Base-by-base conservation (phyloP, 2,888 invertebrate species). In the Drosophila buzzatii region DNA sequence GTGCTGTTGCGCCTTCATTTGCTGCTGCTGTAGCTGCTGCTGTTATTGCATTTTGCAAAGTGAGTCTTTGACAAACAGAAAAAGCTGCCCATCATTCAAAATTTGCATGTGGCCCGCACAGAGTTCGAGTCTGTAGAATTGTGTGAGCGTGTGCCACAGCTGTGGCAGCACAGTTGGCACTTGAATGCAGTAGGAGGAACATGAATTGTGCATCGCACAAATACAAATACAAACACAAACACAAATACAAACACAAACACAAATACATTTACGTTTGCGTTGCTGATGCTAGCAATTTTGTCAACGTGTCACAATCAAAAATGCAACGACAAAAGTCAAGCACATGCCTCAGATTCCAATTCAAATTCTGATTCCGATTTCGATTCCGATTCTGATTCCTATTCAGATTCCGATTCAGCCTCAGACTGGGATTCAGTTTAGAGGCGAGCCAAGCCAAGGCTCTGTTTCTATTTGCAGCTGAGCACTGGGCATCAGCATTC, bases 301-400 rank as follows among this genome's bases (percentile, higher is more conserved):
- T 23, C 57, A 52, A 78, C 79, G 63, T 71, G 70, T 65, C 59
- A 56, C 79, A 63, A 78, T 79, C 70, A 78, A 62, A 77, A 65
- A 64, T 78, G 79, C 65, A 62, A 39, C 45, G 42, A 14, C 55
- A 37, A 35, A 14, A 37, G 56, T 39, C 47, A 18, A 31, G 37
- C 44, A 35, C 41, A 55, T 55, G 42, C 49, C 55, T 18, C 37
- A 52, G 16, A 23, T 47, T 27, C 45, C 16, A 20, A 23, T 27
- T 8, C 37, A 6, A 31, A 4, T 39, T 12, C 27, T 16, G 16
- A 35, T 27, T 8, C 59, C 18, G n/a, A 39, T 37, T 16, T 42
- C 14, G 18, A 57, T 33, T 20, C 44, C 14, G 33, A 35, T 64
- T 49, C 37, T 20, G 12, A 18, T 53, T 31, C 53, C 18, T 31